Base-by-base conservation (phyloP, 2,888 invertebrate species). In the Xylocampa areola region DNA sequence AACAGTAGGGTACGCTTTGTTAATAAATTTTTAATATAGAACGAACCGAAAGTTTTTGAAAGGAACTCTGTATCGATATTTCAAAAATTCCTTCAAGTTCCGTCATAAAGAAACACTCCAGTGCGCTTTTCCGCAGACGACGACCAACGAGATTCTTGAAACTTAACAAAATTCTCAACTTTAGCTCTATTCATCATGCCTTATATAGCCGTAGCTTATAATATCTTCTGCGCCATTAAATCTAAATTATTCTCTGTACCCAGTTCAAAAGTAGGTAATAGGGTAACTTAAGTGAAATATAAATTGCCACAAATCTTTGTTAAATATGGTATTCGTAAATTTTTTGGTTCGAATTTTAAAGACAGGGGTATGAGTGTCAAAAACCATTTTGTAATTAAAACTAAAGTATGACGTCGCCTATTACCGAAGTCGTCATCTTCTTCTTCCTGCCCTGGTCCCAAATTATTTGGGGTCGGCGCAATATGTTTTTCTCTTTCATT, bases 41-140 rank as follows among this genome's bases (percentile, higher is more conserved):
- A 81, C 73, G 66, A 77, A 81, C 73, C 53, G 54, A 54, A n/a
- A 71, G 47, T 76, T 74, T 61, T 73, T 68, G 80, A 79, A 81
- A 81, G 85, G 83, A 84, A 85, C 79, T 84, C 59, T n/a, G 60
- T 82, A 84, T 89, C 87, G 81, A 88, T 90, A 88, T 86, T 84
- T 89, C 83, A 87, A 84, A 88, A 89, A 87, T 85, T 87, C 80
- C 68, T 66, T 52, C 73, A 89, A 91, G 85, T 89, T 86, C 76
- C 76, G 79, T 86, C 87, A 82, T 90, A 89, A 91, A 89, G 90
- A 87, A 89, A 89, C 90, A 90, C 86, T 90, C 71, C 79, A 85
- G 81, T 88, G 88, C 87, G 82, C 89, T 88, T 85, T 85, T 81
- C 81, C 82, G 74, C 82, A 86, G 83, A 87, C 81, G 79, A 80